Evolutionary conservation across 1,140 invertebrate species (phyloP).

Genomic region (Parapsyche elsis): DNA sequence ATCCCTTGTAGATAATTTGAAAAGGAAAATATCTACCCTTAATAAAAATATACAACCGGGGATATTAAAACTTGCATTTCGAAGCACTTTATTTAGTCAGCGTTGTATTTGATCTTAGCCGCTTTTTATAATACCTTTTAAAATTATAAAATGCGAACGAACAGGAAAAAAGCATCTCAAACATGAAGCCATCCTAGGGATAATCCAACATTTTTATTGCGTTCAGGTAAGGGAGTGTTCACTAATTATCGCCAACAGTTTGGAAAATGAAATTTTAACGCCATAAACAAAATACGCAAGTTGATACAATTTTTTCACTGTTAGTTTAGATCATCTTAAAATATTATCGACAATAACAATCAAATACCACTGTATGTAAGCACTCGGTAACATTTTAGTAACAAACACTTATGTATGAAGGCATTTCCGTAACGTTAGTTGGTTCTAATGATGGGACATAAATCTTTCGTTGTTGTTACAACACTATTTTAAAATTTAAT

Average conservation of each 20-base stretch:
- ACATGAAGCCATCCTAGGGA: background rate
- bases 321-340: background rate
- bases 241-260: background rate
- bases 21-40: constrained; percentile 19
- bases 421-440: constrained; percentile 29
- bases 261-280: background rate
- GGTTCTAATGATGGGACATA: constrained; percentile 23
- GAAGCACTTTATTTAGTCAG: background rate
- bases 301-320: background rate
- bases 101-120: constrained; percentile 15
- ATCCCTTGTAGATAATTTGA: background rate
- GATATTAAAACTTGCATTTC: constrained; percentile 16
- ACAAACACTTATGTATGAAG: constrained; percentile 28
- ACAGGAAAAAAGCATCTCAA: constrained; percentile 5
- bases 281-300: too few relatives aligned
- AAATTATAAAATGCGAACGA: constrained; percentile 22
- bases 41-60: constrained; percentile 16
- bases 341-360: background rate
- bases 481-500: constrained; percentile 23
- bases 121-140: constrained; percentile 29
- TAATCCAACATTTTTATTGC: constrained; percentile 17
- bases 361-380: background rate
- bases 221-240: background rate
- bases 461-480: constrained; percentile 30
- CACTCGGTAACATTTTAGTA: constrained; percentile 16